Conservation (phyloP, 2,888 invertebrate genomes). For the Cataglyphis altisquamis region DNA sequence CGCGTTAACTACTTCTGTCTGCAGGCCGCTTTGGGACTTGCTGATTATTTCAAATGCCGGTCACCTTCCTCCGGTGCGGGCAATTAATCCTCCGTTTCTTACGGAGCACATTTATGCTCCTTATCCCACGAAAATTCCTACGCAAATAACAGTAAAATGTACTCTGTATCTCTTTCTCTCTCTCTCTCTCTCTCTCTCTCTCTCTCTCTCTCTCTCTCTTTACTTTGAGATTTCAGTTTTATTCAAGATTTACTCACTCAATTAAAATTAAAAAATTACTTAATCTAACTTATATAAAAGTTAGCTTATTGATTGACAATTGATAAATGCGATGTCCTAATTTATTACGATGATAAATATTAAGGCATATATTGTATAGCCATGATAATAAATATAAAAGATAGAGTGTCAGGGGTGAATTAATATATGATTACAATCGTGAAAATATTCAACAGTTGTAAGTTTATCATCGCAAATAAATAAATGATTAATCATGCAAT, state of each 20-base stretch:
- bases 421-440: slow-evolving; percentile 21
- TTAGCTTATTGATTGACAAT: slow-evolving; percentile 1
- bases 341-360: slow-evolving; percentile 17
- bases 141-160: neutral
- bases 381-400: neutral
- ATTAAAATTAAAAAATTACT: neutral
- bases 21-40: neutral
- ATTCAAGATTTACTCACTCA: neutral
- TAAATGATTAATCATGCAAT: slow-evolving; percentile 34
- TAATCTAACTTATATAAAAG: neutral
- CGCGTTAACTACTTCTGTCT: slow-evolving; percentile 16
- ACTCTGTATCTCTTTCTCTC: no score
- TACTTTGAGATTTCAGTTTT: neutral
- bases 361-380: neutral
- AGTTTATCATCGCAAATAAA: slow-evolving; percentile 37
- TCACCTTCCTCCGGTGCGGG: neutral
- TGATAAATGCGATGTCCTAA: neutral
- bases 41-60: slow-evolving; percentile 26
- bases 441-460: neutral
- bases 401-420: slow-evolving; percentile 9
- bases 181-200: neutral
- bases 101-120: slow-evolving; percentile 13
- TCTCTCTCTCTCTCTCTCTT: neutral
- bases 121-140: slow-evolving; percentile 3
- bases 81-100: slow-evolving; percentile 11